A percentile compares a stretch with the other conserved stretches of the same genome.
Evolutionary conservation across 2,888 invertebrate genomes (phyloP).

Genomic region (Leuctra nigra): DNA sequence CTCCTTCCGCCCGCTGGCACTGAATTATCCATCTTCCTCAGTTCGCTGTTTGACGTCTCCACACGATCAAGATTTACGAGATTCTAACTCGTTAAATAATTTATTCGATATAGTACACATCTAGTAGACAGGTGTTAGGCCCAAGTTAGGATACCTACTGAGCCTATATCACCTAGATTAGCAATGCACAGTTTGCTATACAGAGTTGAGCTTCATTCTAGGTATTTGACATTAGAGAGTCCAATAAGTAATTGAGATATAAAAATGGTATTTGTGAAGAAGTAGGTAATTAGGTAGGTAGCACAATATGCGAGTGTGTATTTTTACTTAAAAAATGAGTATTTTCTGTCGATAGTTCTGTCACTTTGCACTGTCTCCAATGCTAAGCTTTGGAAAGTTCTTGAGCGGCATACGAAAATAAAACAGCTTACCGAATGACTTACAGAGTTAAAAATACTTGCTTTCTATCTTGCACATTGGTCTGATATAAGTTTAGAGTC

Average conservation of each 20-base stretch:
- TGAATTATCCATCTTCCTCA: constrained; percentile 30
- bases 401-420: constrained; percentile 4
- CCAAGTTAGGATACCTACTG: neutral
- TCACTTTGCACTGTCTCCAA: constrained; percentile 23
- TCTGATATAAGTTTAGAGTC: constrained; percentile 6
- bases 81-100: neutral
- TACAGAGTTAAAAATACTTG: neutral
- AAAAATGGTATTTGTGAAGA: no score
- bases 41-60: neutral
- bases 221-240: neutral
- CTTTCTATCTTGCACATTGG: constrained; percentile 19
- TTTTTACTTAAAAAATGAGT: no score
- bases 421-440: neutral
- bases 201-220: neutral
- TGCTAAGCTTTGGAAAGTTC: constrained; percentile 14
- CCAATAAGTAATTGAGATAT: neutral
- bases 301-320: no score
- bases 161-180: neutral
- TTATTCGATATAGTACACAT: neutral
- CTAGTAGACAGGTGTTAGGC: neutral
- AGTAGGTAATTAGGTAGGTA: no score
- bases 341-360: no score
- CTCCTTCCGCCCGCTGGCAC: constrained; percentile 60
- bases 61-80: neutral
- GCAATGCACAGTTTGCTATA: constrained; percentile 6